Base-by-base conservation (phyloP, 2,888 invertebrate genomes). In the Podotricha telesiphe region DNA sequence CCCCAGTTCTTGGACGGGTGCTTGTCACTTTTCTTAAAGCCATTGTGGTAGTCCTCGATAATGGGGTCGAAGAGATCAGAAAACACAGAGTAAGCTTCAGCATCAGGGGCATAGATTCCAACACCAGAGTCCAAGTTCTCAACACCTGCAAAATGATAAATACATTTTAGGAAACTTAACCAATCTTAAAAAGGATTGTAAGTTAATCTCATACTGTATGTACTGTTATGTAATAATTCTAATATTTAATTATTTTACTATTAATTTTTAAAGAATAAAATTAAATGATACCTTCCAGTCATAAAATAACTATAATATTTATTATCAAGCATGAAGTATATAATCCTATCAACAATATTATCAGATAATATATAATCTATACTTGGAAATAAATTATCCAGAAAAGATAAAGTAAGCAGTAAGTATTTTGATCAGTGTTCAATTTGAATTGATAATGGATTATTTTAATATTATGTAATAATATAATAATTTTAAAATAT, bases 91-190 rank as follows among this genome's bases (percentile, higher is more conserved):
- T 99, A 99, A 67, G 98, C 91, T 91, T 99, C 99, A 75, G 99
- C 98, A 89, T 99, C 99, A 71, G 99, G 98, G 70, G 99, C 99
- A 87, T 99, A 99, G 94, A 99, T 97, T 87, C 99, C 99, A 75
- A 98, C 97, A 82, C 98, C 98, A 76, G 98, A 98, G 93, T 99
- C 99, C 88, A 96, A 96, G 92, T 99, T 99, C 94, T 98, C 98
- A 85, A 98, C 94, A 88, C 98, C 97, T 97, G 86, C 65, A 45
- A 89, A 70, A 37, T 3, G 53, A 53, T 66, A 5, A 47, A 63
- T 45, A 51, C 53, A 11, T 22, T n/a, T 28, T 2, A 22, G 13
- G 20, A 13, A 55, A 55, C n/a, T 55, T 22, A 22, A 50, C 1
- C 13, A 11, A 13, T 50, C 15, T 50, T 20, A 50, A 13, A 20